Evolutionary conservation across 2,113 vertebrate species (phyloP).

Genomic region (Corythoichthys haematopterus): DNA sequence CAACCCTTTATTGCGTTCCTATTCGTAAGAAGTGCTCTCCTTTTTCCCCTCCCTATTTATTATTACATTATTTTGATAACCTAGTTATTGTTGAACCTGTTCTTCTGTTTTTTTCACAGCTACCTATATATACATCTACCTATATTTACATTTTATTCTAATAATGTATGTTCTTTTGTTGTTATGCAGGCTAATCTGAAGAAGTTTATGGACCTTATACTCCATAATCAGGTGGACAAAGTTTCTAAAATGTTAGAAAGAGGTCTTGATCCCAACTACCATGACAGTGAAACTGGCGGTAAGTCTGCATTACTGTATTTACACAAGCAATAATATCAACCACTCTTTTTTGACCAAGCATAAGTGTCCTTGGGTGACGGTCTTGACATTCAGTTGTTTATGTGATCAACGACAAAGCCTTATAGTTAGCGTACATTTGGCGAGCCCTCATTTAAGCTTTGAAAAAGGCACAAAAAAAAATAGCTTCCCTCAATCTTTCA

Average conservation of each 20-base stretch:
- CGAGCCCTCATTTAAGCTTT: no score
- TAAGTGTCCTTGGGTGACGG: no score
- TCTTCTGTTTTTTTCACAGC: conserved; percentile 1
- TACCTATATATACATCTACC: not conserved
- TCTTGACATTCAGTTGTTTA: no score
- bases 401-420: no score
- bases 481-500: no score
- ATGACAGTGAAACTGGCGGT: conserved; percentile 91
- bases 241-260: conserved; percentile 85
- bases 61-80: not conserved
- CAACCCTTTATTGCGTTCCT: conserved; percentile 2
- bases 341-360: no score
- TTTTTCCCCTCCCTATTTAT: not conserved
- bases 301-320: conserved; percentile 12
- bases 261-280: conserved; percentile 93
- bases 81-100: conserved; percentile 21
- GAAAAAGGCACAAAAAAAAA: no score
- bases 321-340: no score
- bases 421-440: no score
- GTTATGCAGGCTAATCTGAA: conserved; percentile 81
- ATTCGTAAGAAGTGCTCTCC: not conserved
- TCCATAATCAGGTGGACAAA: conserved; percentile 85
- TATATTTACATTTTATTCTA: conserved; percentile 1
- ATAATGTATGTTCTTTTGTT: conserved; percentile 17
- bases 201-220: conserved; percentile 90